Conservation (phyloP, 1,140 invertebrate genomes). For the Archegozetes longisetosus region DNA sequence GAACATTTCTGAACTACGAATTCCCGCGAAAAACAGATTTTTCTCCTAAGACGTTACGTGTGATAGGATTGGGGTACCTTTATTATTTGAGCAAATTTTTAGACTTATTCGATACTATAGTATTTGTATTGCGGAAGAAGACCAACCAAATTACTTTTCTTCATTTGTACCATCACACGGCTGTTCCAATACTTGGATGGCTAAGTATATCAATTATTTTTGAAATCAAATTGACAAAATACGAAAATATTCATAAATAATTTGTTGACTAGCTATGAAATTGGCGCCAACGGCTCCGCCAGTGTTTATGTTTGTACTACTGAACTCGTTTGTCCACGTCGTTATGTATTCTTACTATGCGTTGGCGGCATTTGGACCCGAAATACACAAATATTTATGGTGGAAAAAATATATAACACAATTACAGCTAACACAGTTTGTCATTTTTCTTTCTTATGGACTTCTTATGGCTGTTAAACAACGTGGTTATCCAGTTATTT, state of each 20-base stretch:
- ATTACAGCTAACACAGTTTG: conserved; percentile 33
- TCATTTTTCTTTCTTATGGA: background rate
- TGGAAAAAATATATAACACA: conserved; percentile 41
- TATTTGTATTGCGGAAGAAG: conserved; percentile 35
- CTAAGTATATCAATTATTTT: too few relatives aligned
- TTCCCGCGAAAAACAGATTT: too few relatives aligned
- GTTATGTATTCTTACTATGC: conserved; percentile 41
- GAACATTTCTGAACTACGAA: too few relatives aligned
- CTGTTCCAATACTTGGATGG: conserved; percentile 21
- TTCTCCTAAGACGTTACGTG: too few relatives aligned
- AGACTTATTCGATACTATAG: conserved; percentile 34
- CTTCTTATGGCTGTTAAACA: background rate
- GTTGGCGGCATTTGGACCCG: conserved; percentile 35
- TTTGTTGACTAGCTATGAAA: conserved; percentile 16
- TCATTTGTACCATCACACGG: conserved; percentile 35
- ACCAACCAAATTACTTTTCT: conserved; percentile 32
- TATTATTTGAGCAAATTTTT: too few relatives aligned
- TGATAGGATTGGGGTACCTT: too few relatives aligned
- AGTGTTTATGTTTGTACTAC: conserved; percentile 42
- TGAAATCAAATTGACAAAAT: too few relatives aligned
- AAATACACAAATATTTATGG: conserved; percentile 37
- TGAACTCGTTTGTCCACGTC: conserved; percentile 44
- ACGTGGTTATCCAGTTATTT: background rate
- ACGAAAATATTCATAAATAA: too few relatives aligned
- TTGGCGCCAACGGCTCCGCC: background rate